A percentile compares a stretch with the other conserved stretches of the same genome.
Evolutionary conservation across 2,888 invertebrate genomes (phyloP).

Genomic region (Scrobipalpa costella): DNA sequence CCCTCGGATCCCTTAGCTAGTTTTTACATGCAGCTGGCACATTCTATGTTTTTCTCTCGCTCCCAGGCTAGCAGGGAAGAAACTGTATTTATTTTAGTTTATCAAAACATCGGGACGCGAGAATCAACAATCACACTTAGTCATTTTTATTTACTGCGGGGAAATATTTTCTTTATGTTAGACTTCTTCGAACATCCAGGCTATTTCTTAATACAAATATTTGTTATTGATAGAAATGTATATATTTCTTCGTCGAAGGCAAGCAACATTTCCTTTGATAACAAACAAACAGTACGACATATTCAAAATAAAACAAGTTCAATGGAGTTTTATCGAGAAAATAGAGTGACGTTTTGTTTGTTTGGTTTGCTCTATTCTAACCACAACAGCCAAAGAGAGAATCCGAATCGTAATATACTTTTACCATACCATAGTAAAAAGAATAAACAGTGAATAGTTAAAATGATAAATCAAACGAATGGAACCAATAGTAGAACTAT

Average conservation of each 20-base stretch:
- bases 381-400: neutral
- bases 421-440: too few relatives aligned
- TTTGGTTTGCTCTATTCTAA: neutral
- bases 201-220: conserved; percentile 41
- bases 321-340: conserved; percentile 1
- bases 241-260: conserved; percentile 22
- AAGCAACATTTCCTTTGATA: conserved; percentile 26
- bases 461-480: too few relatives aligned
- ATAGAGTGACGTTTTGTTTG: conserved; percentile 13
- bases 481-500: too few relatives aligned
- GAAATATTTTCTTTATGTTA: conserved; percentile 3
- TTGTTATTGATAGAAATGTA: conserved; percentile 39
- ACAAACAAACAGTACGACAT: conserved; percentile 21
- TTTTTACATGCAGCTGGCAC: too few relatives aligned
- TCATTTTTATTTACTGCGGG: conserved; percentile 4
- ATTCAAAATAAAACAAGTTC: conserved; percentile 26
- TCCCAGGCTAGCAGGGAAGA: too few relatives aligned
- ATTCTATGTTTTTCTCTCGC: too few relatives aligned
- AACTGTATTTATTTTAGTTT: too few relatives aligned
- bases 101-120: too few relatives aligned
- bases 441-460: too few relatives aligned
- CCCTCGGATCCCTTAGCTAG: too few relatives aligned
- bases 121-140: neutral
- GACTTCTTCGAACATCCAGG: neutral
- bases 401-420: neutral